These are phyloP conservation scores for Manis pentadactyla DNA, from an alignment of 2,797 vertebrate genomes.

Conservation along the genomic window DNA sequence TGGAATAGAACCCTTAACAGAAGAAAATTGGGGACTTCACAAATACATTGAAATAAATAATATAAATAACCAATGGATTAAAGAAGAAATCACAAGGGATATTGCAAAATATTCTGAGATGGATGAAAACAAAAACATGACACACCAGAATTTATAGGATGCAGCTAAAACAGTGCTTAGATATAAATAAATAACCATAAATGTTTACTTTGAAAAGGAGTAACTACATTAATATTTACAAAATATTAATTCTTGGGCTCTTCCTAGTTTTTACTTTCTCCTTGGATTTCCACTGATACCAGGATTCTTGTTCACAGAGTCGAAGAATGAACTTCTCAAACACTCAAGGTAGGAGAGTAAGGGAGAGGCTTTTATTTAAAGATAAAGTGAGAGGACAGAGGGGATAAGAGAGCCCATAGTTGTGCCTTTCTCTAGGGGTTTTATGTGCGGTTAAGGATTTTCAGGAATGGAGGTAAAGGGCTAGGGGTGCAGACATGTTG, in stretches of 20 bases:
- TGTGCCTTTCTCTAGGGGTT: too few species aligned
- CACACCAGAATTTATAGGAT: not conserved
- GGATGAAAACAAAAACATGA: not conserved
- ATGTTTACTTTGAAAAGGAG: not conserved
- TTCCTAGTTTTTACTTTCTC: not conserved
- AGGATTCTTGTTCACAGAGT: too few species aligned
- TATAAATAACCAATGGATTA: not conserved
- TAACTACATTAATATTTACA: not conserved
- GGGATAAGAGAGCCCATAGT: too few species aligned
- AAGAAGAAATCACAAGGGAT: not conserved
- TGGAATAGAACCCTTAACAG: not conserved
- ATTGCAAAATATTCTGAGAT: constrained; percentile 37
- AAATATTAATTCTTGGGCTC: not conserved
- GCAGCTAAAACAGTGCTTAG: not conserved
- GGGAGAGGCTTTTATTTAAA: too few species aligned
- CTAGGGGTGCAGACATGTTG: too few species aligned
- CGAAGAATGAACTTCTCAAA: too few species aligned
- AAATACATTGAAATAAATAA: not conserved
- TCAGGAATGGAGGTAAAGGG: too few species aligned
- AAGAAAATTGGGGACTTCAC: not conserved
- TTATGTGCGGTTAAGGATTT: too few species aligned
- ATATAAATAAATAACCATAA: not conserved
- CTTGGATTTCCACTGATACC: not conserved
- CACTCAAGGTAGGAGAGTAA: too few species aligned
- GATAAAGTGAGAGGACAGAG: too few species aligned